phyloP scores from a whole-genome alignment of 2,888 invertebrate genomes.

The Slavum lentiscoides region DNA sequence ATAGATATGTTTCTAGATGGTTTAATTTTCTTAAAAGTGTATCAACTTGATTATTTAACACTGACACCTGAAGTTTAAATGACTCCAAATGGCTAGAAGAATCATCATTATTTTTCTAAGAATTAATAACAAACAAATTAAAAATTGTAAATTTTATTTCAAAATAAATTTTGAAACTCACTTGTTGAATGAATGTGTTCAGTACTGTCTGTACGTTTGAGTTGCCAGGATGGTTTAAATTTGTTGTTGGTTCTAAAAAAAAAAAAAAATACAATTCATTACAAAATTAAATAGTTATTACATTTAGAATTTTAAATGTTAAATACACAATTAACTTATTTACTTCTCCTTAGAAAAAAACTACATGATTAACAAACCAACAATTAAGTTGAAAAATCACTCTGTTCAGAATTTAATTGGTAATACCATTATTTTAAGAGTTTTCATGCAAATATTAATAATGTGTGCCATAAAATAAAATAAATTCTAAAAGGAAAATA shows the following conservation, averaged over 20 bases:
- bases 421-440: background rate
- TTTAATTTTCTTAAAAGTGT: conserved; percentile 37
- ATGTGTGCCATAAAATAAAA: background rate
- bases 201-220: conserved; percentile 17
- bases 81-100: conserved; percentile 59
- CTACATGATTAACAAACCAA: background rate
- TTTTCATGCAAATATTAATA: conserved; percentile 21
- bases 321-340: too few species aligned
- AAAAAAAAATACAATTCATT: background rate
- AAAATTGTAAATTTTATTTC: background rate
- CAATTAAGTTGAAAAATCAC: too few species aligned
- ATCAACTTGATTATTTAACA: conserved; percentile 60
- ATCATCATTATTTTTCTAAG: conserved; percentile 37
- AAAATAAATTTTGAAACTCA: conserved; percentile 2
- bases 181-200: conserved; percentile 30
- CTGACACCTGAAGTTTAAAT: conserved; percentile 64
- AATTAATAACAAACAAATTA: background rate
- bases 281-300: background rate
- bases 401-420: background rate
- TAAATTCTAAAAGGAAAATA: background rate
- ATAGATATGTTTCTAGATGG: conserved; percentile 41
- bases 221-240: background rate
- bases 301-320: too few species aligned
- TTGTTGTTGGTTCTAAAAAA: conserved; percentile 29
- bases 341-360: background rate